Evolutionary conservation across 2,888 invertebrate species (phyloP), one percentile per base, ranked within the genome.

Genomic region (Acleris holmiana): DNA sequence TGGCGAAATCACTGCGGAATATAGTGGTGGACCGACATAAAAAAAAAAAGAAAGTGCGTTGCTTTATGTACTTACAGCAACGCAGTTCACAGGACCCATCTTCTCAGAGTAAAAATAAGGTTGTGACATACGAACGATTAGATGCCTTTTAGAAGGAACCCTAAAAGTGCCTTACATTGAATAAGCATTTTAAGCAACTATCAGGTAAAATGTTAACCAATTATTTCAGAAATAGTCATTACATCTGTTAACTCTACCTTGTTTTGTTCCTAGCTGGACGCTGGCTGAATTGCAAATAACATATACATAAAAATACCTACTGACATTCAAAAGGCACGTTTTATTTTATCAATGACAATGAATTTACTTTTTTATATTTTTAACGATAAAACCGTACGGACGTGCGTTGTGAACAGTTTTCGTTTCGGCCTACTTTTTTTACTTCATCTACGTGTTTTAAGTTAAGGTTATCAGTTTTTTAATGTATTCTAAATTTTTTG

Each of bases 261-360:
- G 23, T 55, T 55, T 41, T 55, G 44, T 55, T 44, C 41, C 23
- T 44, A 17, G n/a, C 23, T n/a, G 23, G 40, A 23, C 19, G 44
- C 41, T 55, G 44, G 53, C 10, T 6, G 23, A 10, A 47, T 47
- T 49, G 17, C 47, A 35, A 35, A 46, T 63, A 48, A 54, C 57
- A 47, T 57, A 46, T 63, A 57, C 57, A 63, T 46, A 51, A 54
- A 56, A 51, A 21, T 46, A 35, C 35, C 35, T 35, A 48, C 57
- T 51, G 53, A 25, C 46, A 57, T 63, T 53, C 57, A 63, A 63
- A 53, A 63, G 47, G 46, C 57, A 51, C 51, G 40, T 53, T 53
- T 56, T 57, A 50, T 56, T 50, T 57, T 46, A 53, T 47, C 53
- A 53, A 57, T 57, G 21, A 50, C 62, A 56, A 56, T 56, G 56